A percentile compares a stretch with the other conserved stretches of the same genome.
phyloP scores from a whole-genome alignment of 2,113 vertebrate genomes.

The Labeo rohita region DNA sequence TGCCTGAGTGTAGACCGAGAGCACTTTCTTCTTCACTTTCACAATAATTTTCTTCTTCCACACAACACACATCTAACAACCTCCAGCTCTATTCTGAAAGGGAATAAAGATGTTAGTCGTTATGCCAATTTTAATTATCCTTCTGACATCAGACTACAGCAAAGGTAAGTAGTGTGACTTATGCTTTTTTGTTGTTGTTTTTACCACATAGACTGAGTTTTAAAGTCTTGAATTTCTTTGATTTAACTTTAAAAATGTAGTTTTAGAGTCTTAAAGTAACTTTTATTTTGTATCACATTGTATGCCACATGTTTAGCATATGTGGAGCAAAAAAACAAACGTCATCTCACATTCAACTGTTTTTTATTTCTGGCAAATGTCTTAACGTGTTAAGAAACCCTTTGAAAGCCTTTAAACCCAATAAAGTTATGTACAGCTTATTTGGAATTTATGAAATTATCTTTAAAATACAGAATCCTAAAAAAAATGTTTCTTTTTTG shows the following conservation, averaged over 20 bases:
- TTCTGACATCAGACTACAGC: background rate
- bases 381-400: no score
- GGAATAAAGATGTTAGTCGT: background rate
- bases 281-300: background rate
- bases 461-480: background rate
- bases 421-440: background rate
- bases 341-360: background rate
- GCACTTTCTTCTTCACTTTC: background rate
- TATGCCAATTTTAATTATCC: background rate
- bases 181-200: background rate
- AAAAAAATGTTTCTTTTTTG: no score
- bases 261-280: background rate
- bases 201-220: background rate
- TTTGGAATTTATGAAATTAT: background rate
- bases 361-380: no score
- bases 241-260: background rate
- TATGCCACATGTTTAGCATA: background rate
- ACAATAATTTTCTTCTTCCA: background rate
- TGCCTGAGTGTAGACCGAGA: background rate
- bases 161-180: background rate
- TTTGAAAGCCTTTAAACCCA: no score
- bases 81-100: background rate
- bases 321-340: background rate
- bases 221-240: background rate
- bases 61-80: background rate